Evolutionary conservation across 2,888 invertebrate species (phyloP), one percentile per base, ranked within the genome.

Genomic region (Pammene aurita): DNA sequence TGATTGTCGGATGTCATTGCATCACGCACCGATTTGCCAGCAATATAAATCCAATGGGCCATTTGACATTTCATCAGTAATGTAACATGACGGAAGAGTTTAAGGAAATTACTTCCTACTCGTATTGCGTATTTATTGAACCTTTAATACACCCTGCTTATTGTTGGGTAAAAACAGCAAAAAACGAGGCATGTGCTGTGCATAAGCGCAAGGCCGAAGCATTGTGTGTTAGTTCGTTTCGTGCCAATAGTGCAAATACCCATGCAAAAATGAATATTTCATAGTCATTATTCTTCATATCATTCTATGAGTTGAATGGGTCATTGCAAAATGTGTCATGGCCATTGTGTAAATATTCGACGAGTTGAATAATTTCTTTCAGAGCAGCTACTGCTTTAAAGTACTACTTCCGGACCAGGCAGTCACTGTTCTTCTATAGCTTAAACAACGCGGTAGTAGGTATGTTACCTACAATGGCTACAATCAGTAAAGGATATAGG

Each of bases 181-280:
- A 52, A 52, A 26, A 11, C 7, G n/a, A n/a, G 13, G 46, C 54
- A 34, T 41, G 5, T 10, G 64, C 52, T n/a, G n/a, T n/a, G 52
- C 52, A 50, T 50, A 16, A 66, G 50, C 42, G 44, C 66, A 52
- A 66, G 66, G 66, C 18, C 42, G 54, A 14, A n/a, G 42, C 58
- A 44, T 66, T 54, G 54, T 66, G 52, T 65, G 56, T 14, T 5
- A 6, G 64, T 56, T 57, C 56, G 26, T 55, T 11, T 57, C 56
- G 48, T 58, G 42, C 50, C 58, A 42, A 66, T 52, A 66, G 11
- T 38, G 38, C 7, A 38, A 13, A n/a, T n/a, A 26, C 11, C 10
- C 14, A n/a, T 48, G 42, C 16, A 14, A 41, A 57, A 57, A 56
- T 57, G 10, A n/a, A n/a, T n/a, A n/a, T n/a, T n/a, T n/a, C n/a